Conservation (phyloP, 2,113 vertebrate species). For the Chaetodon trifascialis region DNA sequence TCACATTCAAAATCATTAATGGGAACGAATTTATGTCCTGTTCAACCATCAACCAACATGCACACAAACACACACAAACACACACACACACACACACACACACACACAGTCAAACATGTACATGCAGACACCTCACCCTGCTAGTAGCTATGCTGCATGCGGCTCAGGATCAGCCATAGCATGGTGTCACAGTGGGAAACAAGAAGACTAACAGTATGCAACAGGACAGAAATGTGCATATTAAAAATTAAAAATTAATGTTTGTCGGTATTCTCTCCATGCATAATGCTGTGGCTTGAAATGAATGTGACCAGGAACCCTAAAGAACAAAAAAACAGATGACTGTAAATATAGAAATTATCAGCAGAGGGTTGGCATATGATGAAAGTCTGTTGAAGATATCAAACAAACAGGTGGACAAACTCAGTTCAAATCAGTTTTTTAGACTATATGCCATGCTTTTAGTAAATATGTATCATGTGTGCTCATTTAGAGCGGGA, state of each 20-base stretch:
- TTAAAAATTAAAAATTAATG: too few species aligned
- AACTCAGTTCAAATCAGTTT: not conserved
- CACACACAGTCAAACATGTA: not conserved
- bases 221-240: conserved; percentile 17
- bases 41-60: too few species aligned
- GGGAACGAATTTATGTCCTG: too few species aligned
- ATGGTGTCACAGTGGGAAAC: conserved; percentile 22
- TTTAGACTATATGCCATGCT: not conserved
- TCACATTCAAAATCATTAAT: not conserved
- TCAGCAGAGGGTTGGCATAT: not conserved
- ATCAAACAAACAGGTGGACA: not conserved
- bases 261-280: not conserved
- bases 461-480: not conserved
- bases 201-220: conserved; percentile 2
- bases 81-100: not conserved
- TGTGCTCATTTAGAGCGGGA: not conserved
- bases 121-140: not conserved
- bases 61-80: not conserved
- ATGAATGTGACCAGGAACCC: conserved; percentile 1
- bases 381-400: not conserved
- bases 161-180: conserved; percentile 10
- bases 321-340: not conserved
- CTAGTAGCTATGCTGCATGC: conserved; percentile 6
- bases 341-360: not conserved
- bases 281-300: not conserved